Evolutionary conservation across 2,888 invertebrate genomes (phyloP), one percentile per base, ranked within the genome.

Genomic region (Phasia obesa): DNA sequence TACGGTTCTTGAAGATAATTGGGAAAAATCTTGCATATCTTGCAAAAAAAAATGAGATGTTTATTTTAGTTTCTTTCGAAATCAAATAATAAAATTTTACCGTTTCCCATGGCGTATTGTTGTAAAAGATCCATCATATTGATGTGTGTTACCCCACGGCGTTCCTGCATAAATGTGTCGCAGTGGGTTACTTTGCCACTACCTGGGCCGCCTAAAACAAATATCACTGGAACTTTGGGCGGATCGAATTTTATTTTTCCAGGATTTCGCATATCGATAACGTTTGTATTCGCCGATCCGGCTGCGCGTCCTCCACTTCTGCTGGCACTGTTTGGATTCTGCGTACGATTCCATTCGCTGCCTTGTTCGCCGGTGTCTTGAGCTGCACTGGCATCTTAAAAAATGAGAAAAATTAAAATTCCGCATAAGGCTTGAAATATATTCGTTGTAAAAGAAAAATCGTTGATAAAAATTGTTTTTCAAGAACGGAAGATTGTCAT

Each of bases 181-280:
- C 98, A 98, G 91, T 98, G 98, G 88, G 98, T 98, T 93, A 98
- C 98, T 95, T 98, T 98, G 57, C 98, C 98, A 92, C 97, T 97
- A 87, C 98, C 98, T 85, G 98, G 98, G 85, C 98, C 98, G 88
- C 98, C 97, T 91, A 97, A 93, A 86, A 97, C 94, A 92, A 97
- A 97, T 93, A 97, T 96, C 90, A 97, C 96, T 78, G 97, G 97
- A 88, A 96, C 96, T 90, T 94, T 95, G 62, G 97, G 97, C 85
- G 95, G 93, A 92, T 97, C 96, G 91, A 97, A 97, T 91, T 95
- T 95, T 92, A 97, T 94, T 87, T 95, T 94, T 88, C 95, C 95
- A 85, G 93, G 93, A 92, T 96, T 96, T 91, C 95, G 96, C 94
- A 95, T 94, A 82, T 95, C 95, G 90, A 95, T 95, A 73, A 82